Evolutionary conservation across 2,888 invertebrate genomes (phyloP), one percentile per base, ranked within the genome.

Genomic region (Archips xylosteana): DNA sequence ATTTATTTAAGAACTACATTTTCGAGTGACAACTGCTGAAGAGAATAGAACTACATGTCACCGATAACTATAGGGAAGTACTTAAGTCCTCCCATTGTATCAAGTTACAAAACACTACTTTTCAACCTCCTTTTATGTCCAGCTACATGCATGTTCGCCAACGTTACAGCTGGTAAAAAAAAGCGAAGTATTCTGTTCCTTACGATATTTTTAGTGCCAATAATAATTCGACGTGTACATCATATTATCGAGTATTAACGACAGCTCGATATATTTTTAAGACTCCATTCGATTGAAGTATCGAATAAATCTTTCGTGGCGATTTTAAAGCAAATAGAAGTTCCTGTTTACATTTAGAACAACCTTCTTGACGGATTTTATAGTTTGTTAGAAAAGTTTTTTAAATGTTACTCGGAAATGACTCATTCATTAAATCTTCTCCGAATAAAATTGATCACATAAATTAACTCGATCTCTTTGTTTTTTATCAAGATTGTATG

Each of bases 331-430:
- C 60, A 60, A 39, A 60, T 60, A 60, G 34, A 39, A 60, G 13
- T 60, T 60, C 39, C 60, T 60, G 60, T 60, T 60, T 60, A 60
- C 60, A 2, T 34, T 60, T 23, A 6, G 10, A 39, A 60, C 13
- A 39, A 60, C 36, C 36, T 60, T 39, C 34, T 39, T 36, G n/a
- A 6, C 60, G 39, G 60, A 39, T 36, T n/a, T 60, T 60, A 60
- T 60, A 39, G 60, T 60, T 60, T 60, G 60, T 57, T 57, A 12
- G 57, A 57, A 57, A 57, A 32, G 10, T 57, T 57, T 57, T 57
- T 57, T 57, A 10, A 10, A 57, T 12, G 57, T 57, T 32, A 12
- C 3, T 3, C 32, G 32, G 32, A 57, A 57, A 60, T 39, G 34
- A 60, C 60, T 36, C 60, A 36, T 60, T 36, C 60, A 36, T 60